Conservation (phyloP, 2,888 invertebrate species). For the Ormyrus pomaceus region DNA sequence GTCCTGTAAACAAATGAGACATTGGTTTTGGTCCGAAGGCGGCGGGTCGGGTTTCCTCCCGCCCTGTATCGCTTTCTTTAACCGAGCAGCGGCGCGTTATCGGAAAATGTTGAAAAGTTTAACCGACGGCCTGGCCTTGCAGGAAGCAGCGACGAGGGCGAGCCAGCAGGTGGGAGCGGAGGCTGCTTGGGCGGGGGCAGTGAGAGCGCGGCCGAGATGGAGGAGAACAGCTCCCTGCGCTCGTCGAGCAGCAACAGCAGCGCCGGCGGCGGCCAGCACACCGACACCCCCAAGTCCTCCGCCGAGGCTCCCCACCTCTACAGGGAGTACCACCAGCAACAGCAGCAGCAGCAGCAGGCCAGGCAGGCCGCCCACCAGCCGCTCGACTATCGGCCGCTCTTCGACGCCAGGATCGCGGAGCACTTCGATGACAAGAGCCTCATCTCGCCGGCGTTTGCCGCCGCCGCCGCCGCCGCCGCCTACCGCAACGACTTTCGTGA, state of each 20-base stretch:
- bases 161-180: conserved; percentile 76
- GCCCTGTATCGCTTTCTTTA: no score
- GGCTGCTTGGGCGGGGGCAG: conserved; percentile 68
- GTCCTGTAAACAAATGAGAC: conserved; percentile 59
- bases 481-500: conserved; percentile 65
- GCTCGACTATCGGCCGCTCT: conserved; percentile 34
- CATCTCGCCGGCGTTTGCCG: no score
- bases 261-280: conserved; percentile 75
- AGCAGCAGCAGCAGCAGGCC: neutral
- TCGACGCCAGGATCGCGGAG: neutral
- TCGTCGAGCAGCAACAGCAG: conserved; percentile 77
- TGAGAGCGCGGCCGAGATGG: conserved; percentile 77
- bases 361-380: neutral
- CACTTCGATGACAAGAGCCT: conserved; percentile 64
- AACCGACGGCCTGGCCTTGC: conserved; percentile 39
- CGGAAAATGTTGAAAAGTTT: no score
- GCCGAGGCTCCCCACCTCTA: conserved; percentile 51
- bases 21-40: no score
- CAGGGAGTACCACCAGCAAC: conserved; percentile 25
- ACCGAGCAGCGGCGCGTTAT: no score
- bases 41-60: no score
- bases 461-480: neutral
- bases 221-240: conserved; percentile 64
- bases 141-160: conserved; percentile 78
- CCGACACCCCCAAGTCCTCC: neutral